Evolutionary conservation across 2,888 invertebrate species (phyloP).

Genomic region (Glaucopsyche alexis): DNA sequence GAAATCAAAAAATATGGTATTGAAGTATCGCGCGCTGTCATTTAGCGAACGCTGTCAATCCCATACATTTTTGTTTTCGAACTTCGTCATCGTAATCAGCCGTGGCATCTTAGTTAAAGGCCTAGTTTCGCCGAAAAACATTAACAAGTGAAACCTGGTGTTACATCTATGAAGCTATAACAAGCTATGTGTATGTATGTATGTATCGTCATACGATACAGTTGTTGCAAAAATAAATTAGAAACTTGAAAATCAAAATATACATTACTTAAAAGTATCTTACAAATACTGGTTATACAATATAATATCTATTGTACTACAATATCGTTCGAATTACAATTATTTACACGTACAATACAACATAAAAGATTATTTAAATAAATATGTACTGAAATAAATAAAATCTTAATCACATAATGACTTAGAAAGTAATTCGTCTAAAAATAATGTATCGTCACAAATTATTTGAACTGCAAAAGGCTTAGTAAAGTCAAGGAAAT

Average conservation of each 20-base stretch:
- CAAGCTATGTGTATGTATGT: too few relatives aligned
- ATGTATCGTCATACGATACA: too few relatives aligned
- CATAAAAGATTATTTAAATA: neutral
- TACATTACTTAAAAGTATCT: neutral
- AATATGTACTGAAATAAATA: constrained; percentile 22
- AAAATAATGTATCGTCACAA: constrained; percentile 21
- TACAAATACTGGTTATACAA: neutral
- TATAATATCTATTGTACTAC: neutral
- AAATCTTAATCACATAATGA: constrained; percentile 12
- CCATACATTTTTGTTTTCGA: too few relatives aligned
- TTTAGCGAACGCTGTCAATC: too few relatives aligned
- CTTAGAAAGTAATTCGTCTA: constrained; percentile 5
- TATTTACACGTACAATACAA: constrained; percentile 2
- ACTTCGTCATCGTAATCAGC: too few relatives aligned
- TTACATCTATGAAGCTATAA: constrained; percentile 40
- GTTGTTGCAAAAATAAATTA: neutral
- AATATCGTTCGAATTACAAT: neutral
- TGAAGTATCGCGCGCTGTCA: too few relatives aligned
- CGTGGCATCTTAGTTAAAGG: too few relatives aligned
- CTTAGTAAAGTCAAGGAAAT: neutral
- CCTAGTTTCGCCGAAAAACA: constrained; percentile 61
- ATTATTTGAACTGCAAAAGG: neutral
- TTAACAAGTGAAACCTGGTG: constrained; percentile 59
- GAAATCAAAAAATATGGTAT: too few relatives aligned
- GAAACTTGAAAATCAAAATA: neutral